Evolutionary conservation across 2,113 vertebrate genomes (phyloP), one percentile per base, ranked within the genome.

Genomic region (Tympanuchus pallidicinctus): DNA sequence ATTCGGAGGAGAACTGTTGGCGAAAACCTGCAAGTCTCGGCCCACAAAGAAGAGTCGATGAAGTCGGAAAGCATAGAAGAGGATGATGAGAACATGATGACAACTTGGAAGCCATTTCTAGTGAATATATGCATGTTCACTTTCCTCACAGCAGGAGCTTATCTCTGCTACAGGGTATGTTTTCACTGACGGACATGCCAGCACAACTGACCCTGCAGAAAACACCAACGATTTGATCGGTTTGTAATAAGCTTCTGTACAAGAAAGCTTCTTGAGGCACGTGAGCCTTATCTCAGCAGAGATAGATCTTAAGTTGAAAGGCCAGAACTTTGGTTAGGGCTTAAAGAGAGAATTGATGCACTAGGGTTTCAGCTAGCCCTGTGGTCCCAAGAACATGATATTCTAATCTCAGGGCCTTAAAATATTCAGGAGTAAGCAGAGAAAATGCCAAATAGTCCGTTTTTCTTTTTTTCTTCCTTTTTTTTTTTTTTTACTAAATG

Each of bases 401-500:
- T 97, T 97, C 96, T 97, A 98, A 97, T 98, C 99, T 99, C 99
- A 99, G 99, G 99, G 98, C 98, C 98, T 99, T 98, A 97, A 98
- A 97, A 97, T 98, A 98, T 98, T 99, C 98, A 99, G 98, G 98
- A 98, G 96, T 97, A 97, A 98, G 97, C 97, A 97, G 97, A 98
- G 94, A 98, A 97, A 98, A 98, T 98, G 98, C 97, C 98, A 98
- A 98, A 98, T 98, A 97, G 66, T 91, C 91, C 84, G 95, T 60
- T 95, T 90, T 97, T 57, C 71, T 77, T 96, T 72, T 88, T 74
- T 73, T 25, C n/a, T 22, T 52, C 19, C 8, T 92, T 82, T 86
- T 95, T 97, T 94, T 95, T 93, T 94, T 92, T 19, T 4, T 56
- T 38, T 38, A 93, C 94, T 94, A 88, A 97, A 95, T 94, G 96